phyloP scores from a whole-genome alignment of 2,113 vertebrate genomes.

The Macrotus californicus region DNA sequence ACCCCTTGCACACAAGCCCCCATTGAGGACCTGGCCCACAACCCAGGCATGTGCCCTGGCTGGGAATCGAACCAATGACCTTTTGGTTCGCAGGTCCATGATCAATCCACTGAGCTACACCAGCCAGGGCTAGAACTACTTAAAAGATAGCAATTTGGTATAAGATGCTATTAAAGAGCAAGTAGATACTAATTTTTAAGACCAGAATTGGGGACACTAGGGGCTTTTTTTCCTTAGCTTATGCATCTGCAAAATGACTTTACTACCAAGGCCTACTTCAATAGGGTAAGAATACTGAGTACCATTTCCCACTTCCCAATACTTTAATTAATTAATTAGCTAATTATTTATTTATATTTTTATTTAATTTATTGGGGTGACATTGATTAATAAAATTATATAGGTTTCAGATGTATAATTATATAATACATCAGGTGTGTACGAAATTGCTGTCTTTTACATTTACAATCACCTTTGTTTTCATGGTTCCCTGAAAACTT shows the following conservation, averaged over 20 bases:
- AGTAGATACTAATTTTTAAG: slow-evolving; percentile 45
- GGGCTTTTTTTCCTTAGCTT: not conserved
- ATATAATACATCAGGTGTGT: not conserved
- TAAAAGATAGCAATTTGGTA: slow-evolving; percentile 8
- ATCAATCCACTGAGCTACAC: no score
- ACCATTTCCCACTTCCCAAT: not conserved
- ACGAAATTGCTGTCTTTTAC: slow-evolving; percentile 12
- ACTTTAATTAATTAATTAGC: not conserved
- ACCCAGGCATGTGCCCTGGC: no score
- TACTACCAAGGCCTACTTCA: not conserved
- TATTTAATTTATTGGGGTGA: not conserved
- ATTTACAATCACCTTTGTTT: not conserved
- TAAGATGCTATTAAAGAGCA: not conserved
- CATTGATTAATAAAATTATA: not conserved
- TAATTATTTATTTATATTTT: no score
- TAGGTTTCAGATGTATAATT: not conserved
- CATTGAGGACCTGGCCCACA: no score
- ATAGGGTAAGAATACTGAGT: not conserved
- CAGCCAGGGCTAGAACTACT: not conserved
- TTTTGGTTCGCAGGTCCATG: no score
- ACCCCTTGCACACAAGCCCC: no score
- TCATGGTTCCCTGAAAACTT: not conserved
- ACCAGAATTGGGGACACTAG: not conserved
- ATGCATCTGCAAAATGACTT: not conserved
- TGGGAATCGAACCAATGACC: no score